Evolutionary conservation across 2,797 vertebrate genomes (phyloP), one percentile per base, ranked within the genome.

Genomic region (Sphenopsis melanotis): DNA sequence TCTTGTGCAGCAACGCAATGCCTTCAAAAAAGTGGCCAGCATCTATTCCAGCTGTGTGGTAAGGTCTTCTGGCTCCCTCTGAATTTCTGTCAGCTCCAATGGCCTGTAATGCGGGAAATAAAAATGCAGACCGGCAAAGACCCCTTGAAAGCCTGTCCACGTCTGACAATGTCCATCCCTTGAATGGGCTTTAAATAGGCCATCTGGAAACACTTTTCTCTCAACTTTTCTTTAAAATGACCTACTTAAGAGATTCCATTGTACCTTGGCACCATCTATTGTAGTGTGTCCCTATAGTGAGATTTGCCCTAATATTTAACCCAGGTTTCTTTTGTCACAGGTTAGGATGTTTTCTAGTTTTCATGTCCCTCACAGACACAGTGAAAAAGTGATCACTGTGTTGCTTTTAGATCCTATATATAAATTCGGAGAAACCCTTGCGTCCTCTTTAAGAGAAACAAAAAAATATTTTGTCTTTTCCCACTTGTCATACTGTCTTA

Each of bases 381-480:
- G 7, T 15, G 29, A 90, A 68, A 20, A 87, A 72, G 9, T 37
- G 29, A 84, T 50, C 8, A 34, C 12, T 20, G 2, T 17, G 10
- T 63, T 83, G 6, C 30, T 79, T 84, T 84, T n/a, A 41, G 36
- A 75, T 64, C 2, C 3, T 56, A 64, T 46, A 11, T 16, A 34
- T 11, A 63, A 44, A 44, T 55, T 24, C 50, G 8, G 60, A 77
- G 26, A 80, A 29, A 66, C 3, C 4, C 2, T 68, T 87, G 20
- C 0, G 0, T 61, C 20, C 5, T 52, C 32, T 76, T 20, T 24
- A 55, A 71, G 24, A 68, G 16, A 65, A 78, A 11, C 2, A 57
- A 74, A 42, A 2, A 65, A 5, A 9, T 49, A 9, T 41, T 60
- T 44, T 7, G 10, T 36, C 20, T 72, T 78, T 90, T 89, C 16